Conservation (phyloP, 2,888 invertebrate species). For the Luffia ferchaultella region DNA sequence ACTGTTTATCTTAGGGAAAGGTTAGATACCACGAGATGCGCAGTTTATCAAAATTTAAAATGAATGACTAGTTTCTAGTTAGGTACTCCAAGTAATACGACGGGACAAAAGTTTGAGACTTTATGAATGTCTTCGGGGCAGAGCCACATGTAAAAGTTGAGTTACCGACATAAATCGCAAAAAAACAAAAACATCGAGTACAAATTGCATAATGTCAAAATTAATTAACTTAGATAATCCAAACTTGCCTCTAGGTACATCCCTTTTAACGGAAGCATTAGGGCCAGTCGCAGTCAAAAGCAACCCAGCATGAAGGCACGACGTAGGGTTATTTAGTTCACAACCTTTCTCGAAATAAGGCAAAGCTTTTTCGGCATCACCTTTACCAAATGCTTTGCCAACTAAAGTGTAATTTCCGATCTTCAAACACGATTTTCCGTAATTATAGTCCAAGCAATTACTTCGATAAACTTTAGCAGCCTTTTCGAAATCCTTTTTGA, state of each 20-base stretch:
- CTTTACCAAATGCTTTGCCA: conserved; percentile 65
- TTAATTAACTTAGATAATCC: no score
- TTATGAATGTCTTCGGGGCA: no score
- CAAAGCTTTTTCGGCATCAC: conserved; percentile 69
- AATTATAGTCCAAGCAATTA: conserved; percentile 88
- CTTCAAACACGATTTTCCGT: conserved; percentile 88
- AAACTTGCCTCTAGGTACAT: conserved; percentile 67
- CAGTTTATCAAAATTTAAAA: no score
- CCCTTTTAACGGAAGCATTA: conserved; percentile 55
- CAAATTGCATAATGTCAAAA: no score
- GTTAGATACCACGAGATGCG: no score
- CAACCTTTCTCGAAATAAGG: conserved; percentile 84
- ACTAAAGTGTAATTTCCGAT: conserved; percentile 77
- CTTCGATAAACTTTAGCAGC: conserved; percentile 82
- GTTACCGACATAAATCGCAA: no score
- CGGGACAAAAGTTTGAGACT: no score
- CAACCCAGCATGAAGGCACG: conserved; percentile 81
- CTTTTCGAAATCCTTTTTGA: conserved; percentile 82
- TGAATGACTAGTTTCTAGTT: no score
- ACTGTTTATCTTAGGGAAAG: no score
- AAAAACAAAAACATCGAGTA: no score
- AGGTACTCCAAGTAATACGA: no score
- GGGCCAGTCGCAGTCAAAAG: conserved; percentile 70
- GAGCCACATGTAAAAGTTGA: no score
- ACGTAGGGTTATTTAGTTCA: conserved; percentile 70